Evolutionary conservation across 2,888 invertebrate genomes (phyloP).

Genomic region (Trissoscelio sp.): DNA sequence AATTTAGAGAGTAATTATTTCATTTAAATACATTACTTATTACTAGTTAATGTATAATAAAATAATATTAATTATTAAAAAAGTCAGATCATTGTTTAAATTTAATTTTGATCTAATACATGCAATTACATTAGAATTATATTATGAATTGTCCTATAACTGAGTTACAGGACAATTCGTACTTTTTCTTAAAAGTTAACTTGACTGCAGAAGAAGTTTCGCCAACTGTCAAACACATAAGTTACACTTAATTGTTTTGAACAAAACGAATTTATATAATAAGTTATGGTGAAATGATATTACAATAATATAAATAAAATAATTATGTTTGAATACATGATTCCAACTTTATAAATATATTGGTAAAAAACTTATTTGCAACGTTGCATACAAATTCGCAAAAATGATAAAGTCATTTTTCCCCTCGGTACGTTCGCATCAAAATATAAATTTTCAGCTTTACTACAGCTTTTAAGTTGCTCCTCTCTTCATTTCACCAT

Average conservation of each 20-base stretch:
- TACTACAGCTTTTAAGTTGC: constrained; percentile 28
- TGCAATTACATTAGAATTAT: not conserved
- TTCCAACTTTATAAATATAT: too few relatives aligned
- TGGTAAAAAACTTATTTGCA: too few relatives aligned
- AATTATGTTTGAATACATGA: too few relatives aligned
- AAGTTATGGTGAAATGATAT: constrained; percentile 1
- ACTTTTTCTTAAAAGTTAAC: constrained; percentile 22
- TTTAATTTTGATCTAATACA: too few relatives aligned
- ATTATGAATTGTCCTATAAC: not conserved
- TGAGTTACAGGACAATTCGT: not conserved
- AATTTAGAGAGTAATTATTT: too few relatives aligned
- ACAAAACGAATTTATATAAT: constrained; percentile 5
- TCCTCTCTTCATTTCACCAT: constrained; percentile 30
- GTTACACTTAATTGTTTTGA: constrained; percentile 18
- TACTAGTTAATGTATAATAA: too few relatives aligned
- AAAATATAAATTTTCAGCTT: constrained; percentile 26
- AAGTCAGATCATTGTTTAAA: too few relatives aligned
- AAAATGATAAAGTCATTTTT: constrained; percentile 15
- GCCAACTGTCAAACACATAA: constrained; percentile 29
- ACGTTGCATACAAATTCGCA: not conserved
- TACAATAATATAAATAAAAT: not conserved
- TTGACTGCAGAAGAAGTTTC: constrained; percentile 8
- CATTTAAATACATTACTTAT: too few relatives aligned
- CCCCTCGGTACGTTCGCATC: not conserved
- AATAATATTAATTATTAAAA: too few relatives aligned